phyloP scores from a whole-genome alignment of 2,888 invertebrate species.

The Athripsodes cinereus region DNA sequence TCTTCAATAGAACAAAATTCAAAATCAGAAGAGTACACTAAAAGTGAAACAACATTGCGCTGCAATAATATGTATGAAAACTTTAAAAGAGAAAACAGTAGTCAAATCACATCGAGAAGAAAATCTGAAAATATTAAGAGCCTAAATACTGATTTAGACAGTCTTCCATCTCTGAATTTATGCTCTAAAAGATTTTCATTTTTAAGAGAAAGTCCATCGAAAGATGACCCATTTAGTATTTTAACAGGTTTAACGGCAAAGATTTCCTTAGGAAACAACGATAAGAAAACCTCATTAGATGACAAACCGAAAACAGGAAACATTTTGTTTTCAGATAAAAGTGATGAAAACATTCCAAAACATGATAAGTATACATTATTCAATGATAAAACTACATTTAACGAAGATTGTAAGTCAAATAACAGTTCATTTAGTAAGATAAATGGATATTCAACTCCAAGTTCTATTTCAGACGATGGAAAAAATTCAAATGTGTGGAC shows the following conservation, averaged over 20 bases:
- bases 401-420: background rate
- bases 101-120: slow-evolving; percentile 6
- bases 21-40: too few relatives aligned
- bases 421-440: background rate
- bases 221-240: slow-evolving; percentile 45
- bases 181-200: slow-evolving; percentile 27
- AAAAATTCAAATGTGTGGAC: slow-evolving; percentile 15
- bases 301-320: slow-evolving; percentile 9
- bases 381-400: background rate
- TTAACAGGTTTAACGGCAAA: slow-evolving; percentile 29
- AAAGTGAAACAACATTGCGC: background rate
- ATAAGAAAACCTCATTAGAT: background rate
- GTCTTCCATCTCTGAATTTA: slow-evolving; percentile 23
- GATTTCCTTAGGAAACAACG: slow-evolving; percentile 13
- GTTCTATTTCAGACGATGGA: background rate
- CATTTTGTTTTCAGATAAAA: background rate
- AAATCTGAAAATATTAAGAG: slow-evolving; percentile 22
- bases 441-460: background rate
- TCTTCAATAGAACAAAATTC: background rate
- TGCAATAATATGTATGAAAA: background rate
- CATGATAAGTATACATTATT: background rate
- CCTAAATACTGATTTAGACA: slow-evolving; percentile 22
- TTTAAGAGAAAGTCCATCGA: slow-evolving; percentile 41
- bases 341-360: slow-evolving; percentile 6
- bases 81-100: slow-evolving; percentile 15